phyloP scores from a whole-genome alignment of 2,113 vertebrate genomes.

The Muscicapa adusta region DNA sequence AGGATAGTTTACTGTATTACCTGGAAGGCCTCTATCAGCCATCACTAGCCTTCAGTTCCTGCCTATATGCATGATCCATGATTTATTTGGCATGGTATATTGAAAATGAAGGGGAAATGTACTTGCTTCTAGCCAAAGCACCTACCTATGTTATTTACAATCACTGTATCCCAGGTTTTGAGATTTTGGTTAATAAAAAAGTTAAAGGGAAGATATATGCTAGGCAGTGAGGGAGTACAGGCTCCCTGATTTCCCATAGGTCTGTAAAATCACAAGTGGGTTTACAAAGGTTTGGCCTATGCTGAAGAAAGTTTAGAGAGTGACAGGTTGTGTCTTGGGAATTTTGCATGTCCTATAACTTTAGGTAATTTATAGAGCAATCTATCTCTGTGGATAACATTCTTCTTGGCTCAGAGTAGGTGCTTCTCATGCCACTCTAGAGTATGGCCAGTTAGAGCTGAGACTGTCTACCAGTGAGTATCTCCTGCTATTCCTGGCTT shows the following conservation, averaged over 20 bases:
- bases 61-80: background rate
- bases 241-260: background rate
- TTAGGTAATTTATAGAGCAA: background rate
- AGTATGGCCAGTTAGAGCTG: background rate
- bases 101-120: background rate
- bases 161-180: background rate
- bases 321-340: background rate
- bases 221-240: background rate
- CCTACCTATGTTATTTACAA: background rate
- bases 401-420: background rate
- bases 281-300: background rate
- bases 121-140: background rate
- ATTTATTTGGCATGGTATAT: background rate
- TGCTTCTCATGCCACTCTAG: background rate
- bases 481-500: background rate
- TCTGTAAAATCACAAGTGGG: rapidly evolving
- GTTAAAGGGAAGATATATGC: background rate
- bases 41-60: background rate
- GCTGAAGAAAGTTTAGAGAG: background rate
- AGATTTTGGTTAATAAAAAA: background rate
- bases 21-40: background rate
- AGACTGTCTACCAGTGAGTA: background rate
- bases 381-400: background rate
- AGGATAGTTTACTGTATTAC: background rate
- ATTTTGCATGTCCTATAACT: background rate